A percentile compares a stretch with the other conserved stretches of the same genome.
phyloP scores from a whole-genome alignment of 2,888 invertebrate genomes.

The Cephus nigrinus region DNA sequence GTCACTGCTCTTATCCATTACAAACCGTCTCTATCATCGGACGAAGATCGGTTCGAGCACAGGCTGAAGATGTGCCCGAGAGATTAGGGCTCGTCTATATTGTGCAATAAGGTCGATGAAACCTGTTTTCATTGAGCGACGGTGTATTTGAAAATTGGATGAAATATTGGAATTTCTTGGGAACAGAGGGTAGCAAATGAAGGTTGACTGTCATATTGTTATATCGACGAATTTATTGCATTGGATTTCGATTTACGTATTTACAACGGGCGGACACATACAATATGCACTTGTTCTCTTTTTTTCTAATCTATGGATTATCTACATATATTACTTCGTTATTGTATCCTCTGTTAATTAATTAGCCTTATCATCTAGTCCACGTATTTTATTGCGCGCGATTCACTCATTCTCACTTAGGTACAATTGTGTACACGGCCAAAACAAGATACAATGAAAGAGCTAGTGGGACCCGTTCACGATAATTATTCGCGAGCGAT shows the following conservation, averaged over 20 bases:
- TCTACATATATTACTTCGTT: slow-evolving; percentile 58
- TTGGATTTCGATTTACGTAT: slow-evolving; percentile 58
- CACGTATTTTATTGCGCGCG: slow-evolving; percentile 2
- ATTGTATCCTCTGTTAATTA: slow-evolving; percentile 24
- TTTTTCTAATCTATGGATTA: slow-evolving; percentile 48
- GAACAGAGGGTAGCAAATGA: neutral
- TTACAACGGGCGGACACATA: slow-evolving; percentile 61
- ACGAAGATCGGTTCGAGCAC: slow-evolving; percentile 22
- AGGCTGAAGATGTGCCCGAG: slow-evolving; percentile 14
- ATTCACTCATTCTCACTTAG: neutral
- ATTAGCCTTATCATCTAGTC: slow-evolving; percentile 32
- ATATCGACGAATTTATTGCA: slow-evolving; percentile 61
- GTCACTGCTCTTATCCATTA: slow-evolving; percentile 1
- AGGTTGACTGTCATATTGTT: neutral
- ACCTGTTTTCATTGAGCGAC: neutral
- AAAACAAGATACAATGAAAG: neutral
- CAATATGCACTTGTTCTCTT: slow-evolving; percentile 52
- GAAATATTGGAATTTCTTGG: neutral
- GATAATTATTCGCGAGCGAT: neutral
- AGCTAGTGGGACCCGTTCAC: neutral
- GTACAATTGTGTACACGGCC: neutral
- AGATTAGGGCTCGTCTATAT: neutral
- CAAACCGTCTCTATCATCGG: slow-evolving; percentile 12
- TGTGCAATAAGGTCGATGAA: neutral
- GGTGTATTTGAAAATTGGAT: neutral